Percentiles rank a stretch among this genome's conserved stretches.
Conservation (phyloP, 2,797 vertebrate species). For the Neosilurus hyrtlii region DNA sequence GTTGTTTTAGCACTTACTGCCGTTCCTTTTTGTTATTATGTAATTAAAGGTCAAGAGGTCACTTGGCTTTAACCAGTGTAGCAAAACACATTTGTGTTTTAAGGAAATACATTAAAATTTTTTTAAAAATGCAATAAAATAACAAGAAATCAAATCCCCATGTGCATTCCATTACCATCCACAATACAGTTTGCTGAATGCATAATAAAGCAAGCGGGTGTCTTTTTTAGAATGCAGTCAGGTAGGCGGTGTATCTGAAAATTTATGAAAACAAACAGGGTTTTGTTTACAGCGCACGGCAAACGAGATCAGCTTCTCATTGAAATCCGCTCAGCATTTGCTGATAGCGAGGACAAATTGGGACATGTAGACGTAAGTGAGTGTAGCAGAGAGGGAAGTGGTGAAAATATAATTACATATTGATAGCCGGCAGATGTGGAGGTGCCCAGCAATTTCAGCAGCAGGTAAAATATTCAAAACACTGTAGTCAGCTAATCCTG, state of each 20-base stretch:
- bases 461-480: slow-evolving; percentile 47
- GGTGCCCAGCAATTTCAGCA: slow-evolving; percentile 35
- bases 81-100: not conserved
- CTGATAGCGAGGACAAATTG: slow-evolving; percentile 39
- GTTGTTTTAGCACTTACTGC: slow-evolving; percentile 26
- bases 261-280: slow-evolving; percentile 13
- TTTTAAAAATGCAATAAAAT: not conserved
- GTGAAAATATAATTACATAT: slow-evolving; percentile 46
- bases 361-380: slow-evolving; percentile 33
- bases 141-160: not conserved
- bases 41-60: slow-evolving; percentile 20
- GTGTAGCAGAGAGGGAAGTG: slow-evolving; percentile 24
- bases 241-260: slow-evolving; percentile 15
- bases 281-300: slow-evolving; percentile 31
- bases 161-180: not conserved
- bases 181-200: not conserved
- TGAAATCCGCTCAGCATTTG: slow-evolving; percentile 24
- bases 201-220: not conserved
- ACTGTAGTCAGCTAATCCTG: slow-evolving; percentile 34
- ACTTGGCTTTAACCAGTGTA: not conserved
- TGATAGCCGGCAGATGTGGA: slow-evolving; percentile 42
- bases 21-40: not conserved
- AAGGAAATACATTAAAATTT: not conserved
- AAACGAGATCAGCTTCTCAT: slow-evolving; percentile 11
- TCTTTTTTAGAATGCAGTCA: slow-evolving; percentile 25